Evolutionary conservation across 2,797 vertebrate species (phyloP).

Genomic region (Channa striata): DNA sequence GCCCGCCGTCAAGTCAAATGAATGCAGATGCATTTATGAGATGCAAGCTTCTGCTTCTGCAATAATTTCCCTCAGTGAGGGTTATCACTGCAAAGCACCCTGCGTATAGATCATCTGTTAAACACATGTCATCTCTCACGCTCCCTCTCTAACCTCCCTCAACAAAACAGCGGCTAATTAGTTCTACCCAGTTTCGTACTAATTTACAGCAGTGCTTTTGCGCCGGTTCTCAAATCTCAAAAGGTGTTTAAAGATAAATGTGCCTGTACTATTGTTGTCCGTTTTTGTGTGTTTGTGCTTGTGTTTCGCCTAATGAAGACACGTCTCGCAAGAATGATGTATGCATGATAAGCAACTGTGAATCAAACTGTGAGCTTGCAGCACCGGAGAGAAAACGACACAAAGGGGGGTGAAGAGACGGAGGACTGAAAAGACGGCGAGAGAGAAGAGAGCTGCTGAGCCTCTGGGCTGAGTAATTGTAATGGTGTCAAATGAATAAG

Average conservation of each 20-base stretch:
- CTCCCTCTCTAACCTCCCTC: conserved; percentile 44
- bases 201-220: conserved; percentile 54
- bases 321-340: conserved; percentile 45
- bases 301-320: conserved; percentile 51
- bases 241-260: conserved; percentile 63
- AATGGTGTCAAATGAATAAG: conserved; percentile 81
- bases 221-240: conserved; percentile 46
- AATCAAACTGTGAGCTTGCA: conserved; percentile 59
- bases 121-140: conserved; percentile 72
- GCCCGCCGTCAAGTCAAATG: conserved; percentile 68
- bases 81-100: conserved; percentile 59
- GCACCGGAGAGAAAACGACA: conserved; percentile 42
- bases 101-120: conserved; percentile 79
- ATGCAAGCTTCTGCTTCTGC: conserved; percentile 77
- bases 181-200: conserved; percentile 54
- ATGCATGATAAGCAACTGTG: conserved; percentile 55
- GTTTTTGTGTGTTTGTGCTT: conserved; percentile 44
- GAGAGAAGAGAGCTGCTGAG: conserved; percentile 31
- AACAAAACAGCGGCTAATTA: conserved; percentile 68
- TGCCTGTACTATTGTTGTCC: conserved; percentile 41
- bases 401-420: conserved; percentile 5
- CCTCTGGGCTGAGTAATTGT: conserved; percentile 71
- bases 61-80: conserved; percentile 75
- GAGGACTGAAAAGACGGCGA: conserved; percentile 22
- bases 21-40: conserved; percentile 83